Evolutionary conservation across 2,888 invertebrate species (phyloP), one percentile per base, ranked within the genome.

Genomic region (Microdon myrmicae): DNA sequence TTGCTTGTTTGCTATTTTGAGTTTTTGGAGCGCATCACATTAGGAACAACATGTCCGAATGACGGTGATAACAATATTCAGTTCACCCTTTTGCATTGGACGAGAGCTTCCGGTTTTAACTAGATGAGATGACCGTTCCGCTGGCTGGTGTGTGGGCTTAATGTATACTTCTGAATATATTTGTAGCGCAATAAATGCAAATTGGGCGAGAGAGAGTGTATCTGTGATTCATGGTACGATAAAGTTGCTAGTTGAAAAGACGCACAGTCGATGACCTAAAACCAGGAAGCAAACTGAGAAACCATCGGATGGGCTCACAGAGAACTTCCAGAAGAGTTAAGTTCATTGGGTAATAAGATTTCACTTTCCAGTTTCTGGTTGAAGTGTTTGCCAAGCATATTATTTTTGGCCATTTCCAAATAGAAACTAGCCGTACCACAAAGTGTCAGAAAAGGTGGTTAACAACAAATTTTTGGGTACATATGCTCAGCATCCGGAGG

Each of bases 1-100:
- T 31, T 9, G 23, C 37, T 31, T 43, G 20, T 44, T 31, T 35
- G 49, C 34, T 45, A 39, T 56, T 61, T 51, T 44, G 23, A 54
- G 37, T 54, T 60, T 54, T 55, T 55, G 28, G 54, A 60, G 60
- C 60, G 54, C 16, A 61, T 55, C 55, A 25, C 51, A 55, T 35
- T 49, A 55, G 34, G 14, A 39, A 23, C 5, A 45, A 44, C 37
- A 37, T 31, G 44, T 37, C 16, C 26, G 23, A 32, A 2, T 29
- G n/a, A n/a, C n/a, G 23, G 12, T 35, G 29, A 31, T 48, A 49
- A 45, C 32, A 20, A 51, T 45, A 39, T 53, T 47, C 45, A 47
- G 51, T 44, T 51, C n/a, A 25, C n/a, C 48, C 16, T 54, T 61
- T 61, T 44, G 32, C 38, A 29, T 23, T 55, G 29, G 29, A 44